These are phyloP conservation scores for Peromyscus leucopus DNA, from an alignment of 2,113 vertebrate species.

Conservation along the genomic window DNA sequence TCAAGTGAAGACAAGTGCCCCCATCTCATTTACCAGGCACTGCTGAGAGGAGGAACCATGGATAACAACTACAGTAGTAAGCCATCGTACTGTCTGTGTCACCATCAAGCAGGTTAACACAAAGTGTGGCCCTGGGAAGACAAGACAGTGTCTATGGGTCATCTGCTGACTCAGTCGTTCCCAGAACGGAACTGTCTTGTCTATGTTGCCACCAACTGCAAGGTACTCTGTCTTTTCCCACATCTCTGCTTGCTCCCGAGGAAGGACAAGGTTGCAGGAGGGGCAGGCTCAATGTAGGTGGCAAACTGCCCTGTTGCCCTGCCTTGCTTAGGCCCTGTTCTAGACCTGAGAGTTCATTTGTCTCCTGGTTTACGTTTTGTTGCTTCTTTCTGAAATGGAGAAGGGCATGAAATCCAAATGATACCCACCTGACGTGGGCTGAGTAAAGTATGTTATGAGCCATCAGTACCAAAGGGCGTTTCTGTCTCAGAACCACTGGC, in stretches of 20 bases:
- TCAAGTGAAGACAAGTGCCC: neutral
- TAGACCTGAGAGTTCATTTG: fast-evolving
- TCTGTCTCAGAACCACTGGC: neutral
- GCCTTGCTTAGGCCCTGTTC: neutral
- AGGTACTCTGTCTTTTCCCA: too few relatives aligned
- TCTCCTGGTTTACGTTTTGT: neutral
- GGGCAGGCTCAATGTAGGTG: neutral
- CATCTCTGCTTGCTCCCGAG: neutral
- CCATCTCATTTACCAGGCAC: too few relatives aligned
- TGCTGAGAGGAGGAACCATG: neutral
- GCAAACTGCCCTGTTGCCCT: neutral
- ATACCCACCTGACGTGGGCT: too few relatives aligned
- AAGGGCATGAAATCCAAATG: neutral
- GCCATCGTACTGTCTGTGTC: neutral
- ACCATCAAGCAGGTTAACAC: neutral
- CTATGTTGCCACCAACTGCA: neutral
- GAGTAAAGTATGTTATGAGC: neutral
- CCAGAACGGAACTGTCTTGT: neutral
- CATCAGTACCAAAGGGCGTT: neutral
- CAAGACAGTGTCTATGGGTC: neutral
- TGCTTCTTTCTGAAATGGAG: neutral
- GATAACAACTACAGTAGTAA: neutral
- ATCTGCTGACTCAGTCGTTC: neutral
- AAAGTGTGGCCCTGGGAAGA: neutral
- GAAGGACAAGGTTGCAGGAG: neutral